Evolutionary conservation across 2,888 invertebrate genomes (phyloP).

Genomic region (Agrochola litura): DNA sequence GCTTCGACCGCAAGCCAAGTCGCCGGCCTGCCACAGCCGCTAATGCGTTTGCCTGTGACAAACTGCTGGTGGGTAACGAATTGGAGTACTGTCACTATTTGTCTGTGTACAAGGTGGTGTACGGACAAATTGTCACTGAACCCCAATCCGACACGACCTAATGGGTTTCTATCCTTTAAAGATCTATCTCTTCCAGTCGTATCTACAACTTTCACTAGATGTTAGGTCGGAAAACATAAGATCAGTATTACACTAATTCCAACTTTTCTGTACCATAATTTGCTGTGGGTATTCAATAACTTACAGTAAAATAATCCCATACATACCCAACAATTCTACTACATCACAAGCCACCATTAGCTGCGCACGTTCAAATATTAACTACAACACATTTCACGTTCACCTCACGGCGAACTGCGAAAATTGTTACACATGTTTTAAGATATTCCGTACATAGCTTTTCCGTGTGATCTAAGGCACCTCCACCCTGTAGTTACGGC

Average conservation of each 20-base stretch:
- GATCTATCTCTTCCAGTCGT: neutral
- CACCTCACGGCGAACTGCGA: conserved; percentile 59
- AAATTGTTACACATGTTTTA: conserved; percentile 70
- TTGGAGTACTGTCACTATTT: conserved; percentile 66
- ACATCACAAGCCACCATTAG: conserved; percentile 44
- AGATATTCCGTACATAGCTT: conserved; percentile 69
- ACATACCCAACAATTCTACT: conserved; percentile 12
- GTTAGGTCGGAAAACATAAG: neutral
- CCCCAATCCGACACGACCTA: neutral
- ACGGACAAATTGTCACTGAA: conserved; percentile 36
- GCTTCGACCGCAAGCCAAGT: conserved; percentile 79
- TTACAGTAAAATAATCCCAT: conserved; percentile 6
- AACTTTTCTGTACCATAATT: neutral
- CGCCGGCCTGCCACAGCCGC: conserved; percentile 66
- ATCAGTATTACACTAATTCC: neutral
- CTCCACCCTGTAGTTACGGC: conserved; percentile 75
- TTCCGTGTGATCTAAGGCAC: conserved; percentile 69
- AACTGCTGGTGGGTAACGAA: conserved; percentile 77
- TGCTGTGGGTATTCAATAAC: neutral
- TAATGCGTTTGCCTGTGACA: conserved; percentile 79
- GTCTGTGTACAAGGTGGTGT: conserved; percentile 24
- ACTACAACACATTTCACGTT: conserved; percentile 61
- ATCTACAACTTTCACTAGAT: neutral
- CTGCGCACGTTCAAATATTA: conserved; percentile 61
- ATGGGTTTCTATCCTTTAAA: neutral